These are phyloP conservation scores for Vireo griseus DNA, from an alignment of 2,797 vertebrate genomes.

Conservation along the genomic window DNA sequence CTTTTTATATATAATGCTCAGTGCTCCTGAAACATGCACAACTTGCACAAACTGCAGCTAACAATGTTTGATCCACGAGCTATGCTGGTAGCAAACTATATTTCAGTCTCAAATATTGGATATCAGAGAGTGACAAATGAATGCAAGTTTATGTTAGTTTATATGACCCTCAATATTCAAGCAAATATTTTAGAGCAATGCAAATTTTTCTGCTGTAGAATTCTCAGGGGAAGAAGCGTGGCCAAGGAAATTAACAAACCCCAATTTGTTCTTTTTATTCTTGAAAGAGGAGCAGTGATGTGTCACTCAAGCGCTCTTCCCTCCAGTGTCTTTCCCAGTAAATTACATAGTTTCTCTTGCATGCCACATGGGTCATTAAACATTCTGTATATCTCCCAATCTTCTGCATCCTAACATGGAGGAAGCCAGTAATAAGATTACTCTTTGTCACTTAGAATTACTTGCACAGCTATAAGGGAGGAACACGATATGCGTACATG, in stretches of 20 bases:
- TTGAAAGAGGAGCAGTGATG: not conserved
- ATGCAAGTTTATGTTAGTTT: not conserved
- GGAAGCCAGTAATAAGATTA: conserved; percentile 3
- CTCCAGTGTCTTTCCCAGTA: not conserved
- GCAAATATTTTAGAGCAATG: not conserved
- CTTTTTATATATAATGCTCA: not conserved
- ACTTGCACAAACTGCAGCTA: not conserved
- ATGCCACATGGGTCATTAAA: not conserved
- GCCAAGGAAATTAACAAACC: not conserved
- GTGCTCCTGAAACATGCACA: not conserved
- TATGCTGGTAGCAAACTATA: not conserved
- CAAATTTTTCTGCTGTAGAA: not conserved
- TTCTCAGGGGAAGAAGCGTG: not conserved
- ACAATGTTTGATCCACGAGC: not conserved
- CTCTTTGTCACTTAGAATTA: conserved; percentile 10
- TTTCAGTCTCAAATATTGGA: not conserved
- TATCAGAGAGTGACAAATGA: not conserved
- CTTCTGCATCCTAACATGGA: not conserved
- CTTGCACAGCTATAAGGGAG: not conserved
- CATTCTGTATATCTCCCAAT: not conserved
- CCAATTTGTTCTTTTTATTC: not conserved
- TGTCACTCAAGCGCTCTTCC: not conserved
- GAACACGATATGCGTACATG: not conserved
- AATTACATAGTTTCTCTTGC: conserved; percentile 7
- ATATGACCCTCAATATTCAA: not conserved